These are phyloP conservation scores for Pissodes strobi DNA, from an alignment of 1,140 invertebrate species.

Conservation along the genomic window DNA sequence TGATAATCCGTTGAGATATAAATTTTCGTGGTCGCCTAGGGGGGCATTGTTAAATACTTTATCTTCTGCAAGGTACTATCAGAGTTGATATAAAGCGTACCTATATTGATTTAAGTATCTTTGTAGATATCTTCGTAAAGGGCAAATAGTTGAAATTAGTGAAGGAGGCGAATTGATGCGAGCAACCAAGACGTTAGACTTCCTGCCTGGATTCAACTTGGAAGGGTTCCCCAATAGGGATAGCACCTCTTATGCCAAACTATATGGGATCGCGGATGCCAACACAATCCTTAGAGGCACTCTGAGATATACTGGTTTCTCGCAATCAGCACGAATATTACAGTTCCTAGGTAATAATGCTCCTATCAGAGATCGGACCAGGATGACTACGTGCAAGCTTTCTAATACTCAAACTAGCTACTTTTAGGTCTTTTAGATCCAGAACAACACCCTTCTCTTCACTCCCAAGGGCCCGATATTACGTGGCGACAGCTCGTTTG, in stretches of 20 bases:
- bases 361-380: not conserved
- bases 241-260: constrained; percentile 83
- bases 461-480: constrained; percentile 92
- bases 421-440: constrained; percentile 79
- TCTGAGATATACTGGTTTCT: constrained; percentile 72
- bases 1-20: constrained; percentile 92
- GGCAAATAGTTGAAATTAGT: constrained; percentile 86
- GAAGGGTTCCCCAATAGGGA: constrained; percentile 97
- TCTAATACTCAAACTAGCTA: not conserved
- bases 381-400: not conserved
- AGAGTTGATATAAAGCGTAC: not conserved
- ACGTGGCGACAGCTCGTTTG: constrained; percentile 94
- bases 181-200: constrained; percentile 75
- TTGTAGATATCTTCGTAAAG: constrained; percentile 74
- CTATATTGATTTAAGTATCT: too few relatives aligned
- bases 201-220: constrained; percentile 94
- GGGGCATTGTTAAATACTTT: constrained; percentile 90
- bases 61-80: constrained; percentile 76
- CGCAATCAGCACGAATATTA: constrained; percentile 83
- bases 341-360: constrained; percentile 69
- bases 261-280: constrained; percentile 87
- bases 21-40: constrained; percentile 96
- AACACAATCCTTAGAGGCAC: constrained; percentile 84
- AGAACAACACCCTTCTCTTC: constrained; percentile 83
- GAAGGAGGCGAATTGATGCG: constrained; percentile 89